Evolutionary conservation across 2,797 vertebrate genomes (phyloP).

Genomic region (Xyrichtys novacula): DNA sequence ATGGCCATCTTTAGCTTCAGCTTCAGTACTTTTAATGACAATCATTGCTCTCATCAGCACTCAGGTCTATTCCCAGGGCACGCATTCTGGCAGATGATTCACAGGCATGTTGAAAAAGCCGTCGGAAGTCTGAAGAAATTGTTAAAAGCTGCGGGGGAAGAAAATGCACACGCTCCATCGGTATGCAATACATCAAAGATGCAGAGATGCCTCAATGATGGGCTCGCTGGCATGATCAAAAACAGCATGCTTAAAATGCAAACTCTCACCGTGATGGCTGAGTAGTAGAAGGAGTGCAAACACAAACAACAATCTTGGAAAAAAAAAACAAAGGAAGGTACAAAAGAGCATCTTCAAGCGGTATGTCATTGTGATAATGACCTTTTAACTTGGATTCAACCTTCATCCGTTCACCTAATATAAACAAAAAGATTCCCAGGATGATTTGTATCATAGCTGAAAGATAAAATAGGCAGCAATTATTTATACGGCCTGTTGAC

Average conservation of each 20-base stretch:
- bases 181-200: conserved; percentile 80
- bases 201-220: conserved; percentile 65
- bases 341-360: conserved; percentile 49
- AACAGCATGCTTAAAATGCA: conserved; percentile 73
- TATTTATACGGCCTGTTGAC: conserved; percentile 69
- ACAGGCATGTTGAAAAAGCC: conserved; percentile 71
- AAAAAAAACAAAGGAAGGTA: conserved; percentile 42
- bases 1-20: conserved; percentile 53
- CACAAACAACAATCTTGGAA: conserved; percentile 59
- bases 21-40: conserved; percentile 55
- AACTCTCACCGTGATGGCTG: conserved; percentile 46
- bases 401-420: conserved; percentile 34
- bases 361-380: conserved; percentile 56
- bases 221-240: conserved; percentile 77
- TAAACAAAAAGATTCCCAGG: conserved; percentile 28
- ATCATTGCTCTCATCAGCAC: conserved; percentile 57
- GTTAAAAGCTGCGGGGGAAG: conserved; percentile 69
- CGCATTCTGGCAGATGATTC: conserved; percentile 66
- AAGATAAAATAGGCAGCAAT: conserved; percentile 58
- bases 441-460: conserved; percentile 51
- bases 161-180: conserved; percentile 60
- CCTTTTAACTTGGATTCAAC: conserved; percentile 47
- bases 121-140: conserved; percentile 70
- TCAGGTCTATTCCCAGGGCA: conserved; percentile 56
- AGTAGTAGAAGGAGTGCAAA: conserved; percentile 47